Percentiles rank a stretch among this genome's conserved stretches.
Evolutionary conservation across 1,140 invertebrate genomes (phyloP).

Genomic region (Leptinotarsa texana): DNA sequence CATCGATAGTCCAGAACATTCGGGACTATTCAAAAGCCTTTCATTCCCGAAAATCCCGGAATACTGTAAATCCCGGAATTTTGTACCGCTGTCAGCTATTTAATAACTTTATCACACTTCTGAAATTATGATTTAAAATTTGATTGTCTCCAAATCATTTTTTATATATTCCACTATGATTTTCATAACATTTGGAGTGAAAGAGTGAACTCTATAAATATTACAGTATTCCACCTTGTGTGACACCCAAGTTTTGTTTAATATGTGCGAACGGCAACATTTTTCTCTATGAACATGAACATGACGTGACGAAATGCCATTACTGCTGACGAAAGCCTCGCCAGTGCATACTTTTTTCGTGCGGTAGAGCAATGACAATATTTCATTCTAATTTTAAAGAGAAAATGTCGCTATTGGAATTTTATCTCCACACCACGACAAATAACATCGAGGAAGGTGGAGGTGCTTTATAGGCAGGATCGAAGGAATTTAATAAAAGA

Average conservation of each 20-base stretch:
- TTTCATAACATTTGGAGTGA: too few species aligned
- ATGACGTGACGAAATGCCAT: constrained; percentile 14
- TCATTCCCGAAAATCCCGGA: too few species aligned
- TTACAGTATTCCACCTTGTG: background rate
- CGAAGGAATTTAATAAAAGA: constrained; percentile 3
- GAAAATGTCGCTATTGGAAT: constrained; percentile 16
- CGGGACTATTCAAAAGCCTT: too few species aligned
- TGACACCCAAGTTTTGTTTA: constrained; percentile 1
- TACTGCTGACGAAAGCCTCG: constrained; percentile 17
- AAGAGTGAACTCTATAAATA: background rate
- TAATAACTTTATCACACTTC: too few species aligned
- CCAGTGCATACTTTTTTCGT: constrained; percentile 17
- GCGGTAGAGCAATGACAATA: constrained; percentile 7
- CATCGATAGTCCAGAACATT: too few species aligned
- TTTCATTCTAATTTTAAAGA: constrained; percentile 22
- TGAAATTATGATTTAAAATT: too few species aligned
- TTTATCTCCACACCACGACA: constrained; percentile 8
- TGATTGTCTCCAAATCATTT: too few species aligned
- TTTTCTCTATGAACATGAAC: constrained; percentile 17
- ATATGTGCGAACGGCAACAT: constrained; percentile 11
- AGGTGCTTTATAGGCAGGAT: background rate
- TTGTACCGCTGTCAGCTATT: too few species aligned
- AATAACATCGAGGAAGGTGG: background rate
- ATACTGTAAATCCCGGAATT: too few species aligned
- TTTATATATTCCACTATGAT: too few species aligned